Base-by-base conservation (phyloP, 2,797 vertebrate species). In the Notolepis coatsorum region DNA sequence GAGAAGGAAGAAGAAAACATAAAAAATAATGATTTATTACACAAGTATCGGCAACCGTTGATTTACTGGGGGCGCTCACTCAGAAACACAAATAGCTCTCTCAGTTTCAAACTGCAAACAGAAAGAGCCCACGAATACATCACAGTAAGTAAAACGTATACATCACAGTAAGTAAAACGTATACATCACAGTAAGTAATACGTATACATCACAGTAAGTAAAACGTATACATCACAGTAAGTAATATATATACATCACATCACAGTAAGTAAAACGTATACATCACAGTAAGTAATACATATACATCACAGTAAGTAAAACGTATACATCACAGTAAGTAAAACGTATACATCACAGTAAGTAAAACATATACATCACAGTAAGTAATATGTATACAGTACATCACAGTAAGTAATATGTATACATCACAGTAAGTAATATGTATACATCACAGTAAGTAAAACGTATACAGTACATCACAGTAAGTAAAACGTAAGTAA, bases 1-100 rank as follows among this genome's bases (percentile, higher is more conserved):
- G 7, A 51, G 35, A 12, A 59, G 35, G 37, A 61, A 69, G 53
- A 49, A 65, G 53, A 68, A 55, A 35, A 2, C 0, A 18, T 41
- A 30, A 7, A 42, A 41, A 7, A 35, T n/a, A n/a, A n/a, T n/a
- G n/a, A n/a, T n/a, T n/a, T n/a, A n/a, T n/a, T n/a, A n/a, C n/a
- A n/a, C n/a, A n/a, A n/a, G 17, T 33, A 38, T 41, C 3, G 18
- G 13, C 13, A 20, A 6, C 9, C 5, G n/a, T 35, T 2, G 18
- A 23, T 10, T 20, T 0, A 27, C 24, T 23, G 41, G 15, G n/a
- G 13, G 41, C 6, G 2, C 20, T 43, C 18, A 43, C 6, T 43
- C 6, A 43, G 2, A 9, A 9, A 21, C 7, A 43, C 8, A 43
- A 43, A 12, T 37, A 13, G 12, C 10, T 10, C 23, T 21, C 13